These are phyloP conservation scores for Galbula dea DNA, from an alignment of 2,113 vertebrate species.

Conservation along the genomic window DNA sequence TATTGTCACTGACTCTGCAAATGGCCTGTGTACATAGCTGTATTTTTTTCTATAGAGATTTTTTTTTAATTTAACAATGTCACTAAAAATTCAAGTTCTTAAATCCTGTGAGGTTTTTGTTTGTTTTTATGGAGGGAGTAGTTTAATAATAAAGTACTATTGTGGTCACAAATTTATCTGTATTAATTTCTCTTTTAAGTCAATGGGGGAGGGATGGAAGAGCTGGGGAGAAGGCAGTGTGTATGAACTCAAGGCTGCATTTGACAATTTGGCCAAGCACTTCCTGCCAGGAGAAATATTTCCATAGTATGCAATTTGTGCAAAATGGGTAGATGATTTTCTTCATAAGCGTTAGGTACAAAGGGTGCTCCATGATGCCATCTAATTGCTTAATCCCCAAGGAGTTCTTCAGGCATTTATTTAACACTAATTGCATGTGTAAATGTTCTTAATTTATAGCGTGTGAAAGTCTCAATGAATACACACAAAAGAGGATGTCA, in stretches of 20 bases:
- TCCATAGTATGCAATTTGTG: not conserved
- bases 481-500: conserved; percentile 37
- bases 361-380: conserved; percentile 45
- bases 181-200: not conserved
- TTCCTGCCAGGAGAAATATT: conserved; percentile 16
- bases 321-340: conserved; percentile 24
- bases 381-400: conserved; percentile 55
- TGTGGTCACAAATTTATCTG: not conserved
- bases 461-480: conserved; percentile 55
- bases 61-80: not conserved
- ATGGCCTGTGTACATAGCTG: not conserved
- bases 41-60: not conserved
- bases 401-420: conserved; percentile 53
- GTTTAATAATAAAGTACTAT: not conserved
- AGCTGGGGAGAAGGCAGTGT: fast-evolving
- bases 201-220: not conserved
- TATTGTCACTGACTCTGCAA: not conserved
- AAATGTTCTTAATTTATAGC: conserved; percentile 58
- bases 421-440: conserved; percentile 59
- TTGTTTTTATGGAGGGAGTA: not conserved
- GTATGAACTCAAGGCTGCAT: not conserved
- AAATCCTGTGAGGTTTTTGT: not conserved
- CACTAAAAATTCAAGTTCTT: conserved; percentile 7
- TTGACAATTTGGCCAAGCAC: not conserved
- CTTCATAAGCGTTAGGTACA: conserved; percentile 24